Base-by-base conservation (phyloP, 2,797 vertebrate genomes). In the Enteromius argenteus region DNA sequence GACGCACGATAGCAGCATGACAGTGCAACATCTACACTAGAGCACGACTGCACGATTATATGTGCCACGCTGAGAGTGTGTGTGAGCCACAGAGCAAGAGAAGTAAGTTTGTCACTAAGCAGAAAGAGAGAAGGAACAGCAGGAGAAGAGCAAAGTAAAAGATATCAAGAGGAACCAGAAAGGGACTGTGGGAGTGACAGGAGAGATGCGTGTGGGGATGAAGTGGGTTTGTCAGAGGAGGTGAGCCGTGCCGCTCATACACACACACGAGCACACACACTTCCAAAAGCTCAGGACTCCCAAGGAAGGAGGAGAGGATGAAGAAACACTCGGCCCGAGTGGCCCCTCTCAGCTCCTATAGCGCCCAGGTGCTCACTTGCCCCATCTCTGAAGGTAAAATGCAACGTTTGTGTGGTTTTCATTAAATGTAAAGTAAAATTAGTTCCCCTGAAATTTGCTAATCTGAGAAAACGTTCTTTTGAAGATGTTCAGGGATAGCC, bases 301-400 rank as follows among this genome's bases (percentile, higher is more conserved):
- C 89, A 90, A 92, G 92, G 92, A 94, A 89, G 90, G 88, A 90
- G 90, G 84, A 90, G 93, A 96, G 92, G 89, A 96, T 96, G 95
- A 96, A 95, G 95, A 96, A 96, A 90, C 95, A 96, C 89, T 96
- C 95, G 60, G 95, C 95, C 90, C 93, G 95, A 92, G 95, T 96
- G 91, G 95, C 94, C 93, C 95, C 95, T 86, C 95, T 96, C 91
- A 95, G 93, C 92, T 96, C 95, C 21, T 96, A 95, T 94, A 96
- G 95, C 93, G 93, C 95, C 90, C 95, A 96, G 92, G 95, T 96
- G 90, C 94, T 96, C 30, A 95, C 95, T 93, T 95, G 95, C 89
- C 92, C 94, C 90, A 89, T 93, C 92, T 95, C 95, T 87, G 94
- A 96, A 95, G 95, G 95, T 96, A 95, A 95, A 92, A 66, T 6